phyloP scores from a whole-genome alignment of 2,888 invertebrate genomes.

The Abrostola tripartita region DNA sequence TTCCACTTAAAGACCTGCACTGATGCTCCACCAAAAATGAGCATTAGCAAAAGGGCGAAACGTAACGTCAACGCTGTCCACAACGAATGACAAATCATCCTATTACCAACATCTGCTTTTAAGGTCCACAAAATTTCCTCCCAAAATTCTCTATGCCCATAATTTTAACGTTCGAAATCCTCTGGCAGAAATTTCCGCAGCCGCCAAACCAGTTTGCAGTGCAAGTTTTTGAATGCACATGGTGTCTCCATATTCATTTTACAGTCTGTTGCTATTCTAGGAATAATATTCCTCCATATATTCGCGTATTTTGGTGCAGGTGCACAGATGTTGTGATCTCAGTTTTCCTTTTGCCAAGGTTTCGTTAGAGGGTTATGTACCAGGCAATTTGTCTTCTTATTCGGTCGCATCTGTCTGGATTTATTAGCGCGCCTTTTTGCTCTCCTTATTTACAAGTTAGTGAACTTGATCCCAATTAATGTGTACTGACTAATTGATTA shows the following conservation, averaged over 20 bases:
- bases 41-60: slow-evolving; percentile 80
- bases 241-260: slow-evolving; percentile 84
- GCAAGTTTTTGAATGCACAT: slow-evolving; percentile 83
- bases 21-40: slow-evolving; percentile 69
- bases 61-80: slow-evolving; percentile 81
- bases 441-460: slow-evolving; percentile 66
- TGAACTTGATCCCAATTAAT: slow-evolving; percentile 81
- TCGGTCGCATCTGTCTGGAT: slow-evolving; percentile 77
- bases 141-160: slow-evolving; percentile 40
- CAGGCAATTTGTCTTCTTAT: slow-evolving; percentile 79
- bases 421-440: slow-evolving; percentile 74
- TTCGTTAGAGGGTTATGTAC: slow-evolving; percentile 63
- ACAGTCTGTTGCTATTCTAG: slow-evolving; percentile 88
- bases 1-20: slow-evolving; percentile 64
- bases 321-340: slow-evolving; percentile 81
- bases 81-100: slow-evolving; percentile 83
- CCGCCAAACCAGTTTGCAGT: slow-evolving; percentile 58
- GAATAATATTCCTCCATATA: slow-evolving; percentile 84
- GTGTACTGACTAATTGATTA: slow-evolving; percentile 78
- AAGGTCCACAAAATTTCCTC: slow-evolving; percentile 40
- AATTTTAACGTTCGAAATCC: slow-evolving; percentile 56
- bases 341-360: slow-evolving; percentile 74
- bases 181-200: slow-evolving; percentile 23
- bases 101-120: slow-evolving; percentile 61
- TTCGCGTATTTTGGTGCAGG: slow-evolving; percentile 83